phyloP scores from a whole-genome alignment of 2,113 vertebrate genomes.

The Tonatia bakeri region DNA sequence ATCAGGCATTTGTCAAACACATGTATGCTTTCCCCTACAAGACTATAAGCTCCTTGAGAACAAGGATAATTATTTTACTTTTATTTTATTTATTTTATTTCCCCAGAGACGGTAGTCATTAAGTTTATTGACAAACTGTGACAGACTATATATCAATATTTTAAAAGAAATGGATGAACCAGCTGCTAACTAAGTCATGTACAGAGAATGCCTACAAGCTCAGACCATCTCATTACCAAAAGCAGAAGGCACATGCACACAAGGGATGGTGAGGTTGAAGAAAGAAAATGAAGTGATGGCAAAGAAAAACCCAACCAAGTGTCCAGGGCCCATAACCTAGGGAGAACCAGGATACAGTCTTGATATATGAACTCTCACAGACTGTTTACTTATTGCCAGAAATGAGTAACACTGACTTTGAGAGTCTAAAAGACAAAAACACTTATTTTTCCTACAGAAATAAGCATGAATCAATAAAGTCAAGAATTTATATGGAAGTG shows the following conservation, averaged over 20 bases:
- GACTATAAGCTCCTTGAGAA: not conserved
- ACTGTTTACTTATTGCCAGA: not conserved
- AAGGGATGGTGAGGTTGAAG: not conserved
- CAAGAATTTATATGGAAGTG: conserved; percentile 38
- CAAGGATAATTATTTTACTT: not conserved
- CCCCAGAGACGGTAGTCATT: not conserved
- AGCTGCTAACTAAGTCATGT: not conserved
- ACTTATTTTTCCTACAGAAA: not conserved
- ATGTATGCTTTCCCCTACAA: not conserved
- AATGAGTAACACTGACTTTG: conserved; percentile 7
- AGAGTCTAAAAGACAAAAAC: conserved; percentile 29
- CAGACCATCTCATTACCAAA: conserved; percentile 14
- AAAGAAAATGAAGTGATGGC: not conserved
- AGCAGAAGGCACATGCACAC: not conserved
- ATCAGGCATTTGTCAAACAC: conserved; percentile 16
- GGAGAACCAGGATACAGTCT: not conserved
- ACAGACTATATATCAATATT: not conserved
- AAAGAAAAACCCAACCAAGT: conserved; percentile 15
- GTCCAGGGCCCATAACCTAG: not conserved
- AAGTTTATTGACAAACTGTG: not conserved
- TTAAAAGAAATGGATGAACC: conserved; percentile 4
- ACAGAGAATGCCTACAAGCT: not conserved
- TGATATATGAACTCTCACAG: conserved; percentile 16
- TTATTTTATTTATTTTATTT: not conserved
- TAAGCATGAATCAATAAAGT: conserved; percentile 16